Base-by-base conservation (phyloP, 92 coral and sea anemone species). In the Epizoanthus ramosus region DNA sequence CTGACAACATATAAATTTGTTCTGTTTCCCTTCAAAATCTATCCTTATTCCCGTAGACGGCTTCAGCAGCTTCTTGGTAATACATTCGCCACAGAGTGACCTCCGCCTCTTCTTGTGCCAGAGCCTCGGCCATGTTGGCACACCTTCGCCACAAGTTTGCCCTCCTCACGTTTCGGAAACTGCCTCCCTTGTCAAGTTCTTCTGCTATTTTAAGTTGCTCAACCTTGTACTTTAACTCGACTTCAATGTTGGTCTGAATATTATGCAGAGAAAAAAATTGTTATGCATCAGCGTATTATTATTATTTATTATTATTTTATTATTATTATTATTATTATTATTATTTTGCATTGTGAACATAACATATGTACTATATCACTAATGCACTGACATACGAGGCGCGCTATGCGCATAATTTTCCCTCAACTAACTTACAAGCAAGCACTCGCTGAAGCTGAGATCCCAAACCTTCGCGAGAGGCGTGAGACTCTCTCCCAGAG, bases 91-190 rank as follows among this genome's bases (percentile, higher is more conserved):
- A 97, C 56, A 94, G 61, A 19, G 80, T 45, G n/a, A 88, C 80
- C 41, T 92, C 93, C 18, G 99, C 86, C 52, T 94, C 98, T 72
- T 97, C 99, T 39, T 90, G 95, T 7, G 94, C 98, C 17, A 97
- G 84, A 19, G 92, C 91, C 68, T 94, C 99, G 10, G 99, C 93
- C 99, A 92, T 97, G 70, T 94, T 94, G 17, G 99, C 98, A 74
- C 99, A 97, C 21, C 99, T 81, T 54, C 99, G 92, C 95, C 95
- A 93, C 60, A 97, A 53, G 68, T 95, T 92, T 24, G 99, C 99
- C 83, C 97, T 88, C 4, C 99, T 89, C 5, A 86, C 69, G 39
- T 86, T 65, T 0, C 73, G 47, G 50, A 63, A 68, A 12, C 91
- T 79, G 7, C 92, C 97, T 18, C 87, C 69, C 64, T 90, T 92